Conservation (phyloP, 1,140 invertebrate species). For the Cydia splendana region DNA sequence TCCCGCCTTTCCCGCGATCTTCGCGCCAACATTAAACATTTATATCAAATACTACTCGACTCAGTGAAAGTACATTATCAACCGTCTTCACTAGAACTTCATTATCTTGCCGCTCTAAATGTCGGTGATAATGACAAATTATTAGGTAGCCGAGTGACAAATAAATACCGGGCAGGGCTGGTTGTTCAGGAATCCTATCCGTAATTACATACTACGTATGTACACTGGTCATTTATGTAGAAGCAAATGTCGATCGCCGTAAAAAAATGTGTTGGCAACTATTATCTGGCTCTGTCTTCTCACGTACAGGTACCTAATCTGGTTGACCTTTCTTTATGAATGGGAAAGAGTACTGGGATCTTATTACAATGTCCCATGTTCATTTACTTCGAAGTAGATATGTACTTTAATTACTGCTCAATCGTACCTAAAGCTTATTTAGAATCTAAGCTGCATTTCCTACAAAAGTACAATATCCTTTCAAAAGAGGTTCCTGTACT, state of each 20-base stretch:
- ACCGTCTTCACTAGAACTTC: constrained; percentile 29
- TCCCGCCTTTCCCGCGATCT: constrained; percentile 65
- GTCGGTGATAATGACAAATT: constrained; percentile 9
- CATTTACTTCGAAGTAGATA: too few relatives aligned
- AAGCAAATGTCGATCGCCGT: background rate
- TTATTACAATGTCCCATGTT: too few relatives aligned
- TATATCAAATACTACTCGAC: constrained; percentile 46
- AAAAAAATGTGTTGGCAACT: constrained; percentile 17
- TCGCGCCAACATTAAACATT: constrained; percentile 51
- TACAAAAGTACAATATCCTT: constrained; percentile 31
- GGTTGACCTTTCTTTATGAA: background rate
- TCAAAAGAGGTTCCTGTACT: constrained; percentile 39
- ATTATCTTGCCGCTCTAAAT: constrained; percentile 27
- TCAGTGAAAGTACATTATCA: constrained; percentile 54
- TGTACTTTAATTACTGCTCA: too few relatives aligned
- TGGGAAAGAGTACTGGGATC: too few relatives aligned
- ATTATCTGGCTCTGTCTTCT: background rate
- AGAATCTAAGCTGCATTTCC: background rate
- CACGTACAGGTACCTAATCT: background rate
- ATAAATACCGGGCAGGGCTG: constrained; percentile 3
- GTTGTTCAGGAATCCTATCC: background rate
- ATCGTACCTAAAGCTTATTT: background rate
- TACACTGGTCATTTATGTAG: too few relatives aligned
- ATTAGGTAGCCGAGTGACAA: constrained; percentile 20
- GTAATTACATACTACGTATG: constrained; percentile 10